Conservation (phyloP, 2,888 invertebrate genomes). For the Zygogramma bicolorata region DNA sequence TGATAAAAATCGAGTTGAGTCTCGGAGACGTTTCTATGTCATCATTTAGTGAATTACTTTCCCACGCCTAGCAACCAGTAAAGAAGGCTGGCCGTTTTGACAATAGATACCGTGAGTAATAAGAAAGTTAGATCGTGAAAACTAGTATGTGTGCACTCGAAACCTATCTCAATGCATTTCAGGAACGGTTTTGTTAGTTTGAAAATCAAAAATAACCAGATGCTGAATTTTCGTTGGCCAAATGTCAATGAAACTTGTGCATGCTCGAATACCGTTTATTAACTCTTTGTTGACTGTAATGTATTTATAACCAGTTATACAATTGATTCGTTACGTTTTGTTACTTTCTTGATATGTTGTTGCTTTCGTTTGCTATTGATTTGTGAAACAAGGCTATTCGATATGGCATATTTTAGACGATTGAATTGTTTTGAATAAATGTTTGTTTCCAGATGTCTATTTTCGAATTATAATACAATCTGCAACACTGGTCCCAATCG, state of each 20-base stretch:
- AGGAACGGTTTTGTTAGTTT: constrained; percentile 37
- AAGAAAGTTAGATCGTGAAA: background rate
- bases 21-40: no score
- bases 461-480: background rate
- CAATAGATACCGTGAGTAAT: background rate
- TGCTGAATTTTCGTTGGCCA: constrained; percentile 30
- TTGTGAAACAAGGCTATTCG: background rate
- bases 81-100: no score
- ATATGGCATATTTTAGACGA: background rate
- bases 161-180: constrained; percentile 7
- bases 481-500: no score
- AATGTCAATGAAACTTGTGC: constrained; percentile 7
- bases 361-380: background rate
- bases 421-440: background rate
- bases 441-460: background rate
- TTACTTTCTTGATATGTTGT: constrained; percentile 21
- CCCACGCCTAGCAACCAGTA: no score
- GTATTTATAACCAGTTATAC: constrained; percentile 32
- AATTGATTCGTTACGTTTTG: constrained; percentile 28
- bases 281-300: constrained; percentile 36
- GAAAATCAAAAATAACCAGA: constrained; percentile 40
- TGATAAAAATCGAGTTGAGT: no score
- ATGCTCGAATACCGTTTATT: constrained; percentile 24
- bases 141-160: background rate
- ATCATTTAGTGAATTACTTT: no score